Conservation (phyloP, 2,797 vertebrate species). For the Nothura maculosa region DNA sequence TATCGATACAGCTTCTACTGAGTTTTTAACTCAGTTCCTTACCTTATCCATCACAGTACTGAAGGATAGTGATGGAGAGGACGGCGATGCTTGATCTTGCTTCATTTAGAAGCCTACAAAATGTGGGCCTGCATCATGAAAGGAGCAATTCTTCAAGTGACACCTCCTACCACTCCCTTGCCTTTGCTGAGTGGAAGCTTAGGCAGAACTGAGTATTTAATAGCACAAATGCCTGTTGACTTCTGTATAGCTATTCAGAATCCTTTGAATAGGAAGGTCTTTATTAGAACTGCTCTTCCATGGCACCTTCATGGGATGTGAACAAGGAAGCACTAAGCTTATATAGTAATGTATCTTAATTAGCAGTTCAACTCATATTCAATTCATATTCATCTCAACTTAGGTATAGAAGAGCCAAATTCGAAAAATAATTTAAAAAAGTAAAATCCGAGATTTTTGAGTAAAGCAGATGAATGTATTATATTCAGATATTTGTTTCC, state of each 20-base stretch:
- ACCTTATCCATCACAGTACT: background rate
- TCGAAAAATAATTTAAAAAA: background rate
- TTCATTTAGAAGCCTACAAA: background rate
- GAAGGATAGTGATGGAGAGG: background rate
- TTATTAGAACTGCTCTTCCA: conserved; percentile 25
- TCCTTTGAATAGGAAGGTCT: conserved; percentile 48
- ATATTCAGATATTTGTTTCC: background rate
- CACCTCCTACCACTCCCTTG: background rate
- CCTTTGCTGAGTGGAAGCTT: conserved; percentile 14
- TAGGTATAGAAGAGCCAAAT: background rate
- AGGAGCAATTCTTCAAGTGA: conserved; percentile 13
- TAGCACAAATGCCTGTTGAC: conserved; percentile 39
- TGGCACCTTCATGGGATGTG: conserved; percentile 8
- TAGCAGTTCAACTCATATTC: background rate
- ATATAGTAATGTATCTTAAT: background rate
- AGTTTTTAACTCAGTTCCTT: background rate
- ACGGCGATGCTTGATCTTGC: background rate
- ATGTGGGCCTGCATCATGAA: background rate
- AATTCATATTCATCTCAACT: background rate
- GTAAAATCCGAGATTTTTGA: background rate
- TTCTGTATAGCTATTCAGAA: conserved; percentile 32
- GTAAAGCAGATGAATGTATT: background rate
- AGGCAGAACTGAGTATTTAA: conserved; percentile 45
- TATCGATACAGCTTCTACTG: background rate
- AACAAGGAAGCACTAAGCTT: background rate